Evolutionary conservation across 2,797 vertebrate genomes (phyloP).

Genomic region (Propithecus deckenii): DNA sequence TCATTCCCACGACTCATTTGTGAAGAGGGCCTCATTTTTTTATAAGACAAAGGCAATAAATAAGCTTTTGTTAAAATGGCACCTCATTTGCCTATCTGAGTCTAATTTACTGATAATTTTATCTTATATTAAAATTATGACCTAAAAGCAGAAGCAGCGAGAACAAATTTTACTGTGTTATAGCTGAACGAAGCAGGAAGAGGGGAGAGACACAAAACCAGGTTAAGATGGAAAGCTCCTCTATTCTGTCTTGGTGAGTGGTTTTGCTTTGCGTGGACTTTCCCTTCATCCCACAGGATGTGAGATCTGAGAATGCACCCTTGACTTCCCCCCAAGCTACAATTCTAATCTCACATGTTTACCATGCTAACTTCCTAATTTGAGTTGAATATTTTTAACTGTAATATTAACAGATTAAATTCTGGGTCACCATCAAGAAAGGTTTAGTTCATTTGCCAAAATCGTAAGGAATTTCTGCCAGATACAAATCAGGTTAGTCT

Average conservation of each 20-base stretch:
- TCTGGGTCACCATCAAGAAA: not conserved
- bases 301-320: not conserved
- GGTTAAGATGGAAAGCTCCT: fast-evolving
- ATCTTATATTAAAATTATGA: not conserved
- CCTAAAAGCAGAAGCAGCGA: not conserved
- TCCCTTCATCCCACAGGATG: fast-evolving
- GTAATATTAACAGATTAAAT: not conserved
- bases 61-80: not conserved
- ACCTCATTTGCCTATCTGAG: not conserved
- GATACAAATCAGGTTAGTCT: not conserved
- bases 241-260: too few relatives aligned
- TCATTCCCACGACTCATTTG: not conserved
- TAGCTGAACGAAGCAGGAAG: not conserved
- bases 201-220: not conserved
- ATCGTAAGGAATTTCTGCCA: not conserved
- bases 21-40: not conserved
- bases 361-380: not conserved
- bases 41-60: not conserved
- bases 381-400: not conserved
- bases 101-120: not conserved
- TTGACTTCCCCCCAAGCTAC: not conserved
- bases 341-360: not conserved
- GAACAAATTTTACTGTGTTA: not conserved
- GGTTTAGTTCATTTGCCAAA: not conserved
- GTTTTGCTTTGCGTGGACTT: not conserved